phyloP scores from a whole-genome alignment of 2,888 invertebrate species.

The Drosophila nr. perissopoda region DNA sequence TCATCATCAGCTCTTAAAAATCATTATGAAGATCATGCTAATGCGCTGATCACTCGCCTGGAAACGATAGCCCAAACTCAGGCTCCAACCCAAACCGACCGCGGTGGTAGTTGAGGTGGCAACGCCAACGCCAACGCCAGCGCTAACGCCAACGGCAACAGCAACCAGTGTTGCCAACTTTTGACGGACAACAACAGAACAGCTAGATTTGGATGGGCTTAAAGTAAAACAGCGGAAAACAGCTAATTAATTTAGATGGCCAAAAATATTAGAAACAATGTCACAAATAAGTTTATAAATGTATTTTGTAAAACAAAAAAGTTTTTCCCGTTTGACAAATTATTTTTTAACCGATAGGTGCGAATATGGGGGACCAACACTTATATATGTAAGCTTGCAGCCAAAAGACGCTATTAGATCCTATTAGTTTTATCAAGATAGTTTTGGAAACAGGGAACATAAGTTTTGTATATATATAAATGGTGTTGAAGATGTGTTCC shows the following conservation, averaged over 20 bases:
- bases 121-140: conserved; percentile 19
- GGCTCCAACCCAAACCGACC: conserved; percentile 4
- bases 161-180: background rate
- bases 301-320: background rate
- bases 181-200: background rate
- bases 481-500: background rate
- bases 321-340: background rate
- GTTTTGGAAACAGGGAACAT: background rate
- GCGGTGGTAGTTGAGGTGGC: conserved; percentile 24
- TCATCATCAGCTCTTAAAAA: conserved; percentile 20
- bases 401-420: background rate
- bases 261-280: no score
- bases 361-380: no score
- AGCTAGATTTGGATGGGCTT: background rate
- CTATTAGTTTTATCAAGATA: background rate
- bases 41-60: conserved; percentile 71
- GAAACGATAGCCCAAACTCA: conserved; percentile 57
- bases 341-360: no score
- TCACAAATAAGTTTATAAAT: background rate
- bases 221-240: background rate
- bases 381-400: background rate
- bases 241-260: background rate
- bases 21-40: conserved; percentile 59
- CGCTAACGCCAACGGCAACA: background rate
- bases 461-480: background rate